Evolutionary conservation across 2,797 vertebrate genomes (phyloP).

Genomic region (Rhinogobio ventralis): DNA sequence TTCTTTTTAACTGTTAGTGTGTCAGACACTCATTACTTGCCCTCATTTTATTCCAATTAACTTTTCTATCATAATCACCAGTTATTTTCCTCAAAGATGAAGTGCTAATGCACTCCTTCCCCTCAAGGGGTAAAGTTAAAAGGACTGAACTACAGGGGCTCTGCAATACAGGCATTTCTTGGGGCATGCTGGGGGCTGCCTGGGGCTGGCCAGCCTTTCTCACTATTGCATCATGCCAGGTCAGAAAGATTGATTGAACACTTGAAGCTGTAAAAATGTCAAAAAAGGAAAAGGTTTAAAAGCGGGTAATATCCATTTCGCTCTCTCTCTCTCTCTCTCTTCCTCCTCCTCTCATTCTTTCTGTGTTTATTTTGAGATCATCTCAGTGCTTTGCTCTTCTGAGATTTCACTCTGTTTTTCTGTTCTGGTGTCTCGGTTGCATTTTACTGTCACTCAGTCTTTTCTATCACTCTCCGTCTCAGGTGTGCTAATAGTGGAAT

Average conservation of each 20-base stretch:
- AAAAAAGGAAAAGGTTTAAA: conserved; percentile 52
- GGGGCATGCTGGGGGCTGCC: conserved; percentile 68
- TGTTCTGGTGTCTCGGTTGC: conserved; percentile 18
- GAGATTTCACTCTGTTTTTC: conserved; percentile 40
- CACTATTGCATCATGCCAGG: conserved; percentile 77
- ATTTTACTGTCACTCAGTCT: conserved; percentile 31
- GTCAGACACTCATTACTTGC: conserved; percentile 26
- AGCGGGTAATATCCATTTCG: conserved; percentile 19
- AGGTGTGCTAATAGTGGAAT: conserved; percentile 20
- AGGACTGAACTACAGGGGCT: conserved; percentile 51
- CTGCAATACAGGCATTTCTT: conserved; percentile 49
- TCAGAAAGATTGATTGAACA: conserved; percentile 73
- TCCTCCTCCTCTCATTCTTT: conserved; percentile 9
- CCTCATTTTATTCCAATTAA: conserved; percentile 25
- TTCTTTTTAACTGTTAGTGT: conserved; percentile 35
- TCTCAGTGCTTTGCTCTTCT: conserved; percentile 19
- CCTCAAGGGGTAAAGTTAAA: conserved; percentile 53
- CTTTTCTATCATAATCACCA: conserved; percentile 12
- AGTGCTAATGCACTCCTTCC: conserved; percentile 52
- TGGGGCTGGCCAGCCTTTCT: conserved; percentile 73
- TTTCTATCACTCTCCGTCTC: neutral
- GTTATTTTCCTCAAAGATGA: conserved; percentile 40
- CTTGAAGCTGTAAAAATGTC: conserved; percentile 68
- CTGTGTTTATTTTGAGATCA: conserved; percentile 41
- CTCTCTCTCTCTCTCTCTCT: neutral